phyloP scores from a whole-genome alignment of 2,113 vertebrate species.

The Ramphastos sulfuratus region DNA sequence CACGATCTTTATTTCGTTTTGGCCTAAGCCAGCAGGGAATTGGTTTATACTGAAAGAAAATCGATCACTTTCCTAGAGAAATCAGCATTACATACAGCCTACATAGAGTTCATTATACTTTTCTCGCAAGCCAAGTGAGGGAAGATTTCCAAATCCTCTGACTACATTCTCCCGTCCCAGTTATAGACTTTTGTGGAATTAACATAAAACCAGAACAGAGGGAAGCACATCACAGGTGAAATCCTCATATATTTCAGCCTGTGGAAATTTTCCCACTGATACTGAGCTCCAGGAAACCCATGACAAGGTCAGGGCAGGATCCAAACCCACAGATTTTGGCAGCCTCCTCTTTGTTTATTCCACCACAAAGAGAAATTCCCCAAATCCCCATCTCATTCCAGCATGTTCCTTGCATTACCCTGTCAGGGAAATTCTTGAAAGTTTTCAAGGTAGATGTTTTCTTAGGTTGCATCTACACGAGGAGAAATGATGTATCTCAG shows the following conservation, averaged over 20 bases:
- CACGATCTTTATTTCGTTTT: not conserved
- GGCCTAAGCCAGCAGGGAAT: not conserved
- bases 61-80: not conserved
- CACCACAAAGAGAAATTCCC: slow-evolving; percentile 4
- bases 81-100: not conserved
- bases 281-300: not conserved
- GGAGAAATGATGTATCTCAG: not conserved
- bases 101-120: not conserved
- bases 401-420: not conserved
- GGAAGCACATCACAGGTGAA: not conserved
- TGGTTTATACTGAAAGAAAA: not conserved
- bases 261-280: not conserved
- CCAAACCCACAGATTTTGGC: not conserved
- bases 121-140: not conserved
- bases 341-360: not conserved
- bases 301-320: not conserved
- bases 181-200: not conserved
- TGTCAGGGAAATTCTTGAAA: not conserved
- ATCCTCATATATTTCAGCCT: not conserved
- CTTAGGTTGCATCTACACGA: not conserved
- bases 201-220: not conserved
- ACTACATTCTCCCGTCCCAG: not conserved
- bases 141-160: not conserved
- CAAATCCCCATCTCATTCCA: not conserved
- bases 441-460: not conserved